phyloP scores from a whole-genome alignment of 2,888 invertebrate genomes.

The Aphrophora alni region DNA sequence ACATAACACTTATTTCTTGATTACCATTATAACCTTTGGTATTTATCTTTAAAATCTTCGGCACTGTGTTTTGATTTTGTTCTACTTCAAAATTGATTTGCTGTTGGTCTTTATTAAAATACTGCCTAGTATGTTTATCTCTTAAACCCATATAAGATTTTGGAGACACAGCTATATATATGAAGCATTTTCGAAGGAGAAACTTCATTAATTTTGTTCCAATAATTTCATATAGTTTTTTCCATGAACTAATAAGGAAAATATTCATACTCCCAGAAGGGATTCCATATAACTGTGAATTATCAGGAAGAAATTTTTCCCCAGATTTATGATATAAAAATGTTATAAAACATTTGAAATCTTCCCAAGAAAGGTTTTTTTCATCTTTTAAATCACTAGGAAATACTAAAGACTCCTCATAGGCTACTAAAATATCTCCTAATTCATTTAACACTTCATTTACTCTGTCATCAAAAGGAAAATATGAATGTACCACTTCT shows the following conservation, averaged over 20 bases:
- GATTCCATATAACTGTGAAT: neutral
- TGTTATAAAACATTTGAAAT: neutral
- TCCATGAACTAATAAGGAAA: neutral
- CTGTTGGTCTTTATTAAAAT: neutral
- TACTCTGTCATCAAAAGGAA: neutral
- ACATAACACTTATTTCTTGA: neutral
- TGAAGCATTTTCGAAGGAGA: neutral
- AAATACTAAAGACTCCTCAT: neutral
- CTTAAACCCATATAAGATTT: neutral
- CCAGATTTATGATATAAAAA: neutral
- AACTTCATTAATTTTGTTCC: neutral
- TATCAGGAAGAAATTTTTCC: neutral
- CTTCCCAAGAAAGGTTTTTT: neutral
- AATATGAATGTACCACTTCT: neutral
- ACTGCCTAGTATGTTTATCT: neutral
- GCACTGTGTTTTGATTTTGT: neutral
- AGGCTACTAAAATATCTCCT: neutral
- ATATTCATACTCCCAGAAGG: neutral
- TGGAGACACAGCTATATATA: neutral
- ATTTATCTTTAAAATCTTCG: neutral
- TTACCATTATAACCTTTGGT: neutral
- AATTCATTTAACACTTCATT: neutral
- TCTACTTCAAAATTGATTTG: too few relatives aligned
- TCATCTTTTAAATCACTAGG: neutral
- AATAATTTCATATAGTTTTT: neutral